A percentile compares a stretch with the other conserved stretches of the same genome.
Evolutionary conservation across 2,797 vertebrate genomes (phyloP).

Genomic region (Aythya fuligula): DNA sequence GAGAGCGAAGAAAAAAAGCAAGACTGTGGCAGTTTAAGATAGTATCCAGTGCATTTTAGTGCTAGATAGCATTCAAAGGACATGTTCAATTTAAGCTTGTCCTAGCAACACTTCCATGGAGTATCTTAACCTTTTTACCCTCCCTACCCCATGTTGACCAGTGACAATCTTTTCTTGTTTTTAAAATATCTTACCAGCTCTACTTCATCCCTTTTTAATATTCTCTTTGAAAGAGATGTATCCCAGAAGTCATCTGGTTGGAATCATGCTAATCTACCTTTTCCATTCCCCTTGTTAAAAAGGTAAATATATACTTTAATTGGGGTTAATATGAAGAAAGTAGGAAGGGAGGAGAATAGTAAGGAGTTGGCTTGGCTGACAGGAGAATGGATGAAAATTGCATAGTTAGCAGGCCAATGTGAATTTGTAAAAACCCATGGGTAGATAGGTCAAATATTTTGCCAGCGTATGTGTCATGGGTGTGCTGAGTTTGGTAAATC

Average conservation of each 20-base stretch:
- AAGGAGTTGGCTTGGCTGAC: background rate
- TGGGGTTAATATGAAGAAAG: background rate
- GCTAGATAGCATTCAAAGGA: slow-evolving; percentile 53
- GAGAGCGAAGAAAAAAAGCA: slow-evolving; percentile 11
- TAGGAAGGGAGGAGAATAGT: background rate
- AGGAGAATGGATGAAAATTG: background rate
- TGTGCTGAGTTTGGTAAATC: background rate
- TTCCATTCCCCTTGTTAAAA: background rate
- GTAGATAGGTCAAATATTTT: slow-evolving; percentile 10
- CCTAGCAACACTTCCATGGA: slow-evolving; percentile 31
- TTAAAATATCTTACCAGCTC: slow-evolving; percentile 19
- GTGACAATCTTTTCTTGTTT: slow-evolving; percentile 37
- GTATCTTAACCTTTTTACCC: slow-evolving; percentile 34
- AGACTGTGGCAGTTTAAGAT: slow-evolving; percentile 38
- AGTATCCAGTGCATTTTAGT: slow-evolving; percentile 20
- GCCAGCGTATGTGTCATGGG: background rate
- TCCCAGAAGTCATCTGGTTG: background rate
- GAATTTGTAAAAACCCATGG: background rate
- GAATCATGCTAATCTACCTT: background rate
- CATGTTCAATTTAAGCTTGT: slow-evolving; percentile 73
- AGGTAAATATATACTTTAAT: slow-evolving; percentile 13
- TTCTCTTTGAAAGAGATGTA: background rate
- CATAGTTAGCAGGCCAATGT: background rate
- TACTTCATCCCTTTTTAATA: background rate
- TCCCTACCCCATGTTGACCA: slow-evolving; percentile 18